A percentile compares a stretch with the other conserved stretches of the same genome.
phyloP scores from a whole-genome alignment of 2,888 invertebrate species.

The Psylliodes chrysocephalus region DNA sequence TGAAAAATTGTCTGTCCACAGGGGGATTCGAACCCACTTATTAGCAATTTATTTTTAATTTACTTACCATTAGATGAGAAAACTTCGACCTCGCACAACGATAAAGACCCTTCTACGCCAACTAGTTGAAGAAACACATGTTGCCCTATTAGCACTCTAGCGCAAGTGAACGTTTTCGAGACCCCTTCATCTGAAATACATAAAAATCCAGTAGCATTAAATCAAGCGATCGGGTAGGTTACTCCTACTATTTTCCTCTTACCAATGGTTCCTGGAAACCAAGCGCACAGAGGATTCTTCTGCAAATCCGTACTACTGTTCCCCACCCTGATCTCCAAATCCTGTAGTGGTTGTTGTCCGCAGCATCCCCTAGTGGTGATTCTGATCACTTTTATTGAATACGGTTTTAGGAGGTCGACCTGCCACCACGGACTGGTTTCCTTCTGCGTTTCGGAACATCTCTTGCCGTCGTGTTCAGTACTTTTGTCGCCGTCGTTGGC shows the following conservation, averaged over 20 bases:
- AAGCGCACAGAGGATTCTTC: constrained; percentile 90
- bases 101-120: constrained; percentile 89
- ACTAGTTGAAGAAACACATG: constrained; percentile 90
- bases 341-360: constrained; percentile 88
- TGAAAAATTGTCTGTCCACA: too few relatives aligned
- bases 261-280: constrained; percentile 92
- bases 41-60: too few relatives aligned
- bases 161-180: constrained; percentile 90
- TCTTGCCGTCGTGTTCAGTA: constrained; percentile 86
- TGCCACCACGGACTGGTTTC: constrained; percentile 95
- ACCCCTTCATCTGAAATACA: constrained; percentile 82
- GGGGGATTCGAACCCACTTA: too few relatives aligned
- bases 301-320: constrained; percentile 89
- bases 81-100: constrained; percentile 91
- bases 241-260: constrained; percentile 56
- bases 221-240: background rate
- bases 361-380: constrained; percentile 87
- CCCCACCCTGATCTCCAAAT: constrained; percentile 89
- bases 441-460: constrained; percentile 89
- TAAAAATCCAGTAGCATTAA: background rate
- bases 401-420: constrained; percentile 85
- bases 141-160: constrained; percentile 84
- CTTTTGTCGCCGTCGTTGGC: constrained; percentile 89
- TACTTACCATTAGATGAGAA: constrained; percentile 86
- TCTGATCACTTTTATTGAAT: constrained; percentile 85